phyloP scores from a whole-genome alignment of 2,888 invertebrate species.

The Thumatha senex region DNA sequence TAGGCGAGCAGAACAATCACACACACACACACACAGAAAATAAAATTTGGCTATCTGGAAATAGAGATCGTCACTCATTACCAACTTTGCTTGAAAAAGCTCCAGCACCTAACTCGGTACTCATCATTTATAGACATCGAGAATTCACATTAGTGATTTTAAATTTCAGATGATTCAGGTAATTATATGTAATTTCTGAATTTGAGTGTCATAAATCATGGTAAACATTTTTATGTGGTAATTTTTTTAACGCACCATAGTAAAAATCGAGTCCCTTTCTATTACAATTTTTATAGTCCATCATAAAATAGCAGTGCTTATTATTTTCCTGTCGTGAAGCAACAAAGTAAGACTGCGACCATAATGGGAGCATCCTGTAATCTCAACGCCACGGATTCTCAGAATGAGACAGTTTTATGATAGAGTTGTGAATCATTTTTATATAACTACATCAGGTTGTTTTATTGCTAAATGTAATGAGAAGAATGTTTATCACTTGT shows the following conservation, averaged over 20 bases:
- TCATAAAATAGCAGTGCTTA: constrained; percentile 71
- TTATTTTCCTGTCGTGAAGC: constrained; percentile 80
- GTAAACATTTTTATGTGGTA: too few species aligned
- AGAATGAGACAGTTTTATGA: constrained; percentile 62
- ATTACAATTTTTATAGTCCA: constrained; percentile 67
- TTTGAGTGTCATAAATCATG: too few species aligned
- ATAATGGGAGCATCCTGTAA: constrained; percentile 69
- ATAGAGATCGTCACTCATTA: too few species aligned
- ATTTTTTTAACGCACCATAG: constrained; percentile 6
- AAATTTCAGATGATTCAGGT: too few species aligned
- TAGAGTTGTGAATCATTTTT: constrained; percentile 69
- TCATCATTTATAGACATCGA: too few species aligned
- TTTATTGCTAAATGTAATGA: constrained; percentile 60
- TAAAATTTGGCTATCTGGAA: too few species aligned
- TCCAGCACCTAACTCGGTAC: too few species aligned
- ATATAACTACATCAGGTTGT: constrained; percentile 59
- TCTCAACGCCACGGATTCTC: constrained; percentile 48
- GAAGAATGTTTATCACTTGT: constrained; percentile 25
- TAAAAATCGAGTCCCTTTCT: constrained; percentile 47
- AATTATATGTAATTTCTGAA: too few species aligned
- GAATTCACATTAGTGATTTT: too few species aligned
- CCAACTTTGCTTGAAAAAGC: too few species aligned
- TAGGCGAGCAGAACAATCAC: too few species aligned
- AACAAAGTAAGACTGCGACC: constrained; percentile 76
- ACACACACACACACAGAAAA: too few species aligned